Base-by-base conservation (phyloP, 2,113 vertebrate species). In the Mellivora capensis region DNA sequence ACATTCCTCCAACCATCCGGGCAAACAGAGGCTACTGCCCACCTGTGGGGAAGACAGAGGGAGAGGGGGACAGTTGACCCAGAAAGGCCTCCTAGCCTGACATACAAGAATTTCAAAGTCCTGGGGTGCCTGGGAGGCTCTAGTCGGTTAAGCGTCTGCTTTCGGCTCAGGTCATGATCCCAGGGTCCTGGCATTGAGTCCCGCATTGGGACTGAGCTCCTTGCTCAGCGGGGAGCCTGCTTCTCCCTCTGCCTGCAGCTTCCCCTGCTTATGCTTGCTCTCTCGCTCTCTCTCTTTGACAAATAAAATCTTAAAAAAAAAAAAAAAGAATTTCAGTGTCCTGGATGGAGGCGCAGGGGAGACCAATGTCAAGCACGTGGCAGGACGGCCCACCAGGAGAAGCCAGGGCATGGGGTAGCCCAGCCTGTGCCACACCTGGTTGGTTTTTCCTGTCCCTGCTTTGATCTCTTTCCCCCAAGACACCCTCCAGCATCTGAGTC, bases 11-110 rank as follows among this genome's bases (percentile, higher is more conserved):
- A 57, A 4, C 23, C 44, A 64, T 0, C 44, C 12, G 29, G 57
- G 74, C 25, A 71, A 76, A 94, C n/a, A 27, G 69, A 86, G 44
- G 69, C 84, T 84, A 82, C 34, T 52, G 25, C 37, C 25, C 29
- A 39, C 3, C 37, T 7, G 12, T 0, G 20, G 17, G 64, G 42
- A 25, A n/a, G 44, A 21, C 18, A 12, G 39, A 49, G 34, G 25
- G 4, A 12, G 29, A 37, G 44, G 20, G 49, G 80, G 4, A 54
- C 11, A 21, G 37, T 13, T 10, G 49, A 57, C 31, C 44, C 82
- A 18, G 0, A 2, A 79, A 79, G 54, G 23, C 9, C 34, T 54
- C 52, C 49, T 13, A 21, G 44, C 15, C 34, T 44, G 62, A 72
- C 8, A n/a, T 0, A 5, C 14, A 90, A 76, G 79, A 69, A 47